phyloP scores from a whole-genome alignment of 2,797 vertebrate species.

The Moxostoma hubbsi region DNA sequence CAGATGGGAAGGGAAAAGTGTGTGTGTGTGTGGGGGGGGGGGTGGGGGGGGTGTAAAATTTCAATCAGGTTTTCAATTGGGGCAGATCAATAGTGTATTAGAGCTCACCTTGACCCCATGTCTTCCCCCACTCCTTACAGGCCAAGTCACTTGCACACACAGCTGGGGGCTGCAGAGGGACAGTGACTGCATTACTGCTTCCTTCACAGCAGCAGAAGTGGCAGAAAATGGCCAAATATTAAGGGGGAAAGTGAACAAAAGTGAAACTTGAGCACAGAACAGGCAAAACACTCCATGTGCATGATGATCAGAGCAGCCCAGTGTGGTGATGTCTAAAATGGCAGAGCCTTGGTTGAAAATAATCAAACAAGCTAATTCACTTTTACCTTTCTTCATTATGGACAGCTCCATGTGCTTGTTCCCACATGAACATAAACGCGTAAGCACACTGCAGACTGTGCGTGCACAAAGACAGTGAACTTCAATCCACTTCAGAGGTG shows the following conservation, averaged over 20 bases:
- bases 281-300: background rate
- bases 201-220: conserved; percentile 81
- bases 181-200: conserved; percentile 82
- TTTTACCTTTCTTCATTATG: background rate
- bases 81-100: conserved; percentile 88
- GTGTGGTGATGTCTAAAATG: background rate
- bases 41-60: conserved; percentile 78
- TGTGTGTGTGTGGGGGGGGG: conserved; percentile 59
- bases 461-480: conserved; percentile 69
- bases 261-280: conserved; percentile 47
- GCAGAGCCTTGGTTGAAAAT: conserved; percentile 1
- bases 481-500: conserved; percentile 68
- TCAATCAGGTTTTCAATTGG: conserved; percentile 90
- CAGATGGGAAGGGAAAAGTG: conserved; percentile 37
- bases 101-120: conserved; percentile 87
- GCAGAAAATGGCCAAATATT: conserved; percentile 87
- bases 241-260: conserved; percentile 62
- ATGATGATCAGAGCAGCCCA: background rate
- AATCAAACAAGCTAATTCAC: conserved; percentile 15
- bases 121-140: conserved; percentile 76
- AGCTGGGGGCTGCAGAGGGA: conserved; percentile 79
- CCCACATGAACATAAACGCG: conserved; percentile 28
- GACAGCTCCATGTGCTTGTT: conserved; percentile 15
- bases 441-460: conserved; percentile 39
- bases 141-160: conserved; percentile 83